Base-by-base conservation (phyloP, 1,140 invertebrate species). In the Manduca sexta region DNA sequence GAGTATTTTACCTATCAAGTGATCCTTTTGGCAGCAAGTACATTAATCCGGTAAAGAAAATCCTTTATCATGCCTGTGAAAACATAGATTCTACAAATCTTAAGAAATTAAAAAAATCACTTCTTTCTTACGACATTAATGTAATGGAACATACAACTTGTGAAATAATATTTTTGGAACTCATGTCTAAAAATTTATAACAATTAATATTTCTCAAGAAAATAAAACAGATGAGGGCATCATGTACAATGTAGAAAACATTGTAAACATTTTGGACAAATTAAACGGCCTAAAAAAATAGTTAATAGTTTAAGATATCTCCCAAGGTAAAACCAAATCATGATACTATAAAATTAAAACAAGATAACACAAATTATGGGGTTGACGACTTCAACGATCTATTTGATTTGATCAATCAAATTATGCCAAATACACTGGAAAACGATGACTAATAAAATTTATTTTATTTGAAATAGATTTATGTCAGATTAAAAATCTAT, bases 21-120 rank as follows among this genome's bases (percentile, higher is more conserved):
- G 63, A 70, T 52, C 35, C 71, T 16, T 35, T 64, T 52, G 50
- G 63, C 3, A 69, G 52, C 35, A 52, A 65, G 34, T 65, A 75
- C 43, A 61, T 83, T 15, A 67, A 80, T 60, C 78, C 76, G n/a
- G 58, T 79, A 34, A 85, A 79, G 43, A 82, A 76, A 52, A 45
- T 57, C 13, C 46, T 85, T 30, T 85, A 84, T 41, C 66, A 63
- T 54, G 17, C 82, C 11, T 81, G 76, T 72, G 82, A 85, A 66
- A 59, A 56, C 54, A 65, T 81, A 26, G 72, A 60, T 16, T 44
- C 50, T n/a, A 59, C 73, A 21, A 72, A 63, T 47, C 56, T 82
- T 12, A 15, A 49, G 4, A 79, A 69, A 49, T 53, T 85, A 16
- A 78, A 82, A 50, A 69, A 69, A 48, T 64, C 73, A 12, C 60